A percentile compares a stretch with the other conserved stretches of the same genome.
These are phyloP conservation scores for Podarcis siculus DNA, from an alignment of 2,797 vertebrate species.

Conservation along the genomic window DNA sequence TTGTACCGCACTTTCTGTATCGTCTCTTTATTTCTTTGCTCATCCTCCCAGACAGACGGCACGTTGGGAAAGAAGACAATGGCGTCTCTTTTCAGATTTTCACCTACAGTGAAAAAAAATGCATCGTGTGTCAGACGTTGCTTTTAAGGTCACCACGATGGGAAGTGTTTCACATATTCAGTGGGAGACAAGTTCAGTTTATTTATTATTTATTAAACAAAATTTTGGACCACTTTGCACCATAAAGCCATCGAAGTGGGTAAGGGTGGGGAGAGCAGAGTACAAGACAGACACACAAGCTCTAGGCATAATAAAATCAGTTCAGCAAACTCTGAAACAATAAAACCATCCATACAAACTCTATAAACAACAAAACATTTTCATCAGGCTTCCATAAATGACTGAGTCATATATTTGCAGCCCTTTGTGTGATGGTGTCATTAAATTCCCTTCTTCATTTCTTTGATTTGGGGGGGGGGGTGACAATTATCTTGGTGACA, in stretches of 20 bases:
- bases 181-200: constrained; percentile 37
- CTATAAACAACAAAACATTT: no score
- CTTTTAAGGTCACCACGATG: constrained; percentile 64
- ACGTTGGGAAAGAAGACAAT: neutral
- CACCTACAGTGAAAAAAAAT: constrained; percentile 21
- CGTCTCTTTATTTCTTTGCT: neutral
- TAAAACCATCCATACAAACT: no score
- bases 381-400: no score
- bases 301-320: no score
- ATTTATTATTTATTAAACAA: no score
- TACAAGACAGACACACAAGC: no score
- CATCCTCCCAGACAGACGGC: constrained; percentile 8
- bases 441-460: constrained; percentile 66
- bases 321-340: no score
- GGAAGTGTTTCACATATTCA: constrained; percentile 68
- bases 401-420: constrained; percentile 39
- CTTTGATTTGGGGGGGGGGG: constrained; percentile 55
- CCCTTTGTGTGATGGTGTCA: constrained; percentile 68
- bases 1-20: neutral
- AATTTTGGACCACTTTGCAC: no score
- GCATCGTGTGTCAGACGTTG: constrained; percentile 11
- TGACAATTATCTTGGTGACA: constrained; percentile 18
- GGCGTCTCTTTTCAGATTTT: constrained; percentile 24
- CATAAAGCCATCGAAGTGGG: no score
- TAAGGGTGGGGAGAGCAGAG: no score